Percentiles rank a stretch among this genome's conserved stretches.
phyloP scores from a whole-genome alignment of 2,888 invertebrate species.

The Tachina lurida region DNA sequence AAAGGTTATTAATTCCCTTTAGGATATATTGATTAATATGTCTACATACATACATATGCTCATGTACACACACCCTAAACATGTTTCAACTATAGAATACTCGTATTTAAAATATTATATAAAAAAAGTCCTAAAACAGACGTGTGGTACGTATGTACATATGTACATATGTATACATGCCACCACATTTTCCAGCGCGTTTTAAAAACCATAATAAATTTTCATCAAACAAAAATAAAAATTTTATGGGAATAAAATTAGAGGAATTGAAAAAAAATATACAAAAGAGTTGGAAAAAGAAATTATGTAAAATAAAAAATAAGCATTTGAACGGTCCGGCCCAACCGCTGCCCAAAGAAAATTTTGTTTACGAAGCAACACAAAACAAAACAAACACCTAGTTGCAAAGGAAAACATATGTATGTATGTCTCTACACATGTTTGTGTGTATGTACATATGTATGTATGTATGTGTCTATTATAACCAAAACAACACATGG shows the following conservation, averaged over 20 bases:
- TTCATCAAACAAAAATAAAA: conserved; percentile 45
- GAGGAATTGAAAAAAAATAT: conserved; percentile 5
- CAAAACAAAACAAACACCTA: conserved; percentile 5
- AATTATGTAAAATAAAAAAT: neutral
- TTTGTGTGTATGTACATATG: too few relatives aligned
- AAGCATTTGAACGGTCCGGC: conserved; percentile 8
- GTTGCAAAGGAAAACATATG: neutral
- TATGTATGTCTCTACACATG: too few relatives aligned
- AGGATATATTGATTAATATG: neutral
- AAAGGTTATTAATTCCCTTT: too few relatives aligned
- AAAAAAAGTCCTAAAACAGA: conserved; percentile 8
- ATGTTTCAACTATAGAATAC: conserved; percentile 15
- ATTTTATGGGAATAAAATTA: conserved; percentile 1
- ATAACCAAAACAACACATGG: conserved; percentile 24
- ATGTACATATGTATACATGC: neutral
- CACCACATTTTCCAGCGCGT: neutral
- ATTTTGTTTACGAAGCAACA: conserved; percentile 48
- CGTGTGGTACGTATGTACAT: neutral
- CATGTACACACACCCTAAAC: neutral
- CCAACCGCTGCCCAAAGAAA: conserved; percentile 25
- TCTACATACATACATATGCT: neutral
- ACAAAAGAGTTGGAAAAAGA: conserved; percentile 5
- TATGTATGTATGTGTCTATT: neutral
- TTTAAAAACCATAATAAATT: conserved; percentile 48
- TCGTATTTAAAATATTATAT: conserved; percentile 9